Base-by-base conservation (phyloP, 2,888 invertebrate species). In the Leptarthrus brevirostris region DNA sequence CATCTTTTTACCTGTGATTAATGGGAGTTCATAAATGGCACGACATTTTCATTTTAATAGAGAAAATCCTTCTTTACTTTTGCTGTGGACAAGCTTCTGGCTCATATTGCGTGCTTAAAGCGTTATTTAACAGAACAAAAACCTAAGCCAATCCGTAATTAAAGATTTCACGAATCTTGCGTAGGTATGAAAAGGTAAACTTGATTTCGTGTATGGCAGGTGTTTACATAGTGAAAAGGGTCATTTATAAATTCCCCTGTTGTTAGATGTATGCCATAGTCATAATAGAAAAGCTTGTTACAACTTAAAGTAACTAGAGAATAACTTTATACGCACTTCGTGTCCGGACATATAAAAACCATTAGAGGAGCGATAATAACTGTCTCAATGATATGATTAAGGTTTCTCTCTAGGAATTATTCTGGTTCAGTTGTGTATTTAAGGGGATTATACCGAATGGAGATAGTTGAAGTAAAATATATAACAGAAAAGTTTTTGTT, bases 201-300 rank as follows among this genome's bases (percentile, higher is more conserved):
- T 44, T 64, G 64, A 64, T 64, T 64, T 64, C 64, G 44, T 64
- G 64, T 64, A 64, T 22, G 36, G 44, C 64, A 64, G 64, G 64
- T 64, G 47, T 64, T 64, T 64, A 64, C 64, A 64, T 12, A 64
- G 24, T 14, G 64, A 64, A 64, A 26, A 64, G 64, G 64, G 64
- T 64, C 64, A 24, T 64, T 64, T 64, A 24, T 44, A 44, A 22
- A 44, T 24, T 44, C 64, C 64, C 64, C 40, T 14, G 64, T 14
- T 44, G 47, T 44, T 44, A 22, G 18, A 47, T 24, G 10, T 40
- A 24, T 44, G 24, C 64, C 64, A 18, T 22, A 64, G 20, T 64
- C 40, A 64, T 44, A 64, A 40, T 64, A 47, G 64, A 30, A 16
- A n/a, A 58, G 44, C 64, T 22, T 64, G 40, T 36, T 40, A 64